phyloP scores from a whole-genome alignment of 2,797 vertebrate species.

The Chelonia mydas region DNA sequence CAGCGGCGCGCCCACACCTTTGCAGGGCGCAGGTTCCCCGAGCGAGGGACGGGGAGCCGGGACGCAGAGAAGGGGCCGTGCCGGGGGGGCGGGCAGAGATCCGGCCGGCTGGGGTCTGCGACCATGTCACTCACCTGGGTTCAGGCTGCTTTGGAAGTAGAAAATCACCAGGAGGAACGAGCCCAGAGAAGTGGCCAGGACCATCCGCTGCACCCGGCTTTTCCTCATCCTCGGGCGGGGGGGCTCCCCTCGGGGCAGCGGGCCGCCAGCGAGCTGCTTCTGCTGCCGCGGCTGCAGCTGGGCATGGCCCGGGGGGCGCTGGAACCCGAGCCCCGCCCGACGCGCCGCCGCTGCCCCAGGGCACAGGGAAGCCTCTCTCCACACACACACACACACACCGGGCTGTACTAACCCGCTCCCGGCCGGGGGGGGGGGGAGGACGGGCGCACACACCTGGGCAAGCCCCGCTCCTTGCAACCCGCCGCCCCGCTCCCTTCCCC shows the following conservation, averaged over 20 bases:
- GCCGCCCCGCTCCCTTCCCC: background rate
- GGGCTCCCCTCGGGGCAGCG: background rate
- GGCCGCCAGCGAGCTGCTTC: background rate
- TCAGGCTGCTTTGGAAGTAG: conserved; percentile 87
- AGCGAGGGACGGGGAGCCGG: too few relatives aligned
- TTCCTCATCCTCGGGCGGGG: conserved; percentile 82
- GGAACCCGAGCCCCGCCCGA: background rate
- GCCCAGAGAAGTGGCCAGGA: conserved; percentile 84
- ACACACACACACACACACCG: background rate
- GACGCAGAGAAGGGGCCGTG: too few relatives aligned
- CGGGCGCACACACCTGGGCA: background rate
- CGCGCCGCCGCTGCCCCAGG: background rate
- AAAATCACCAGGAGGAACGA: conserved; percentile 86
- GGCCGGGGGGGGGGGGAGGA: background rate
- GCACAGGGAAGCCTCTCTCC: background rate
- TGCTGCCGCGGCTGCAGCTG: background rate
- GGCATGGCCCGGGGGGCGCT: background rate
- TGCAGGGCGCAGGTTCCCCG: too few relatives aligned
- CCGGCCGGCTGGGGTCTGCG: background rate
- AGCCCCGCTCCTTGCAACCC: background rate
- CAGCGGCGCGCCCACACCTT: too few relatives aligned
- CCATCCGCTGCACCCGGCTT: conserved; percentile 79
- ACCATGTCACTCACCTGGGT: conserved; percentile 81
- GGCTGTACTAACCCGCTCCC: background rate
- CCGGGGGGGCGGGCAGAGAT: background rate